Evolutionary conservation across 2,888 invertebrate species (phyloP).

Genomic region (Alviniconcha strummeri): DNA sequence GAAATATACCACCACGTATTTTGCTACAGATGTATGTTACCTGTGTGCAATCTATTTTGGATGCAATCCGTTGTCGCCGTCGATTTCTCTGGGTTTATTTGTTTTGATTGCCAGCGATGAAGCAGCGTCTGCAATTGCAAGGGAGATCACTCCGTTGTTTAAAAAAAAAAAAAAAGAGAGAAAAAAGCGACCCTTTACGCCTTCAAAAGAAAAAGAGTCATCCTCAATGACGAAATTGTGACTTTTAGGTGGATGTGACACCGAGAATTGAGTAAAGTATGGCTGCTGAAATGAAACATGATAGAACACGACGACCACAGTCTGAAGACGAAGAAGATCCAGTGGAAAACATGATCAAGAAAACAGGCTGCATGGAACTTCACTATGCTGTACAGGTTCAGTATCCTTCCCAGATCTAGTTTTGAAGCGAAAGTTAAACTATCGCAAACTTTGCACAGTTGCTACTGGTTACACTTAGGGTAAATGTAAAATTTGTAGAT

Average conservation of each 20-base stretch:
- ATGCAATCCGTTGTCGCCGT: too few relatives aligned
- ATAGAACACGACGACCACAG: slow-evolving; percentile 41
- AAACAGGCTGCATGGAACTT: slow-evolving; percentile 91
- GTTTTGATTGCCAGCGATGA: too few relatives aligned
- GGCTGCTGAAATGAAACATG: slow-evolving; percentile 51
- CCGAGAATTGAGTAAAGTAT: slow-evolving; percentile 18
- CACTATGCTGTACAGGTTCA: slow-evolving; percentile 85
- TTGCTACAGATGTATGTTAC: too few relatives aligned
- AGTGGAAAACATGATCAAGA: slow-evolving; percentile 90
- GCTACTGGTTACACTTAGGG: too few relatives aligned
- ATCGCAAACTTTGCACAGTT: too few relatives aligned
- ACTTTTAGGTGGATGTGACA: too few relatives aligned
- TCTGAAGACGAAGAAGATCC: slow-evolving; percentile 81
- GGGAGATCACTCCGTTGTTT: neutral
- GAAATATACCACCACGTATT: too few relatives aligned
- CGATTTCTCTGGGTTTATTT: too few relatives aligned
- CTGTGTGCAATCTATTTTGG: too few relatives aligned
- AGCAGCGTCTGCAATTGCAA: slow-evolving; percentile 6
- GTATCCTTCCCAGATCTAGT: neutral
- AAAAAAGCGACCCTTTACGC: neutral
- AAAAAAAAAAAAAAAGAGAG: neutral
- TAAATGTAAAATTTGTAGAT: too few relatives aligned
- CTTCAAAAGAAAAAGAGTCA: neutral
- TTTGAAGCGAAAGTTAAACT: too few relatives aligned
- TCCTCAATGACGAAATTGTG: neutral